Conservation (phyloP, 1,140 invertebrate genomes). For the Tetraneura akinire region DNA sequence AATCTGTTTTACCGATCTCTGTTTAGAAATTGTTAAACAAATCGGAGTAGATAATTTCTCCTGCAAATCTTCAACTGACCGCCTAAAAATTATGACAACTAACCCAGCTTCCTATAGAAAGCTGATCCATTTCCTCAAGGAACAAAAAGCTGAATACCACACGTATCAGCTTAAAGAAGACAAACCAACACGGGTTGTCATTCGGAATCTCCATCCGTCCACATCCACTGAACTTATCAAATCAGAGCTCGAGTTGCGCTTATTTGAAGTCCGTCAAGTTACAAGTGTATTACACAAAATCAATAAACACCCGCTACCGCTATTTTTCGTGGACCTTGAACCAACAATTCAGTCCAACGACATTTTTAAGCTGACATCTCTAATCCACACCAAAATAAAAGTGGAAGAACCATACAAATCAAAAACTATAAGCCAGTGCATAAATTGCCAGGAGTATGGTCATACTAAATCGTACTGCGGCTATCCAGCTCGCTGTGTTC, state of each 20-base stretch:
- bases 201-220: slow-evolving; percentile 2
- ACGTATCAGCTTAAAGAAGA: slow-evolving; percentile 20
- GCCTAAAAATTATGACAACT: neutral
- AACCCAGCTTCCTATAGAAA: neutral
- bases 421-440: slow-evolving; percentile 55
- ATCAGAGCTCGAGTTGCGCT: neutral
- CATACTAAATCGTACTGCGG: slow-evolving; percentile 57
- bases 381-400: slow-evolving; percentile 55
- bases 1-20: neutral
- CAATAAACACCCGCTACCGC: slow-evolving; percentile 56
- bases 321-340: slow-evolving; percentile 58
- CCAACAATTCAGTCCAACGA: slow-evolving; percentile 57
- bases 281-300: slow-evolving; percentile 48
- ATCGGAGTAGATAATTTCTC: slow-evolving; percentile 3
- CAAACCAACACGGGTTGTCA: slow-evolving; percentile 9
- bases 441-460: slow-evolving; percentile 14
- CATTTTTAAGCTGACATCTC: slow-evolving; percentile 55
- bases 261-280: slow-evolving; percentile 5
- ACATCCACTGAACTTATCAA: neutral
- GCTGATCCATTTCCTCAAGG: neutral
- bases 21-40: neutral
- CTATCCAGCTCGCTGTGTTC: slow-evolving; percentile 57
- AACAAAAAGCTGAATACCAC: slow-evolving; percentile 3
- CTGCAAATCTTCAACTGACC: neutral
- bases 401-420: slow-evolving; percentile 56